phyloP scores from a whole-genome alignment of 1,140 invertebrate species.

The Oppia nitens region DNA sequence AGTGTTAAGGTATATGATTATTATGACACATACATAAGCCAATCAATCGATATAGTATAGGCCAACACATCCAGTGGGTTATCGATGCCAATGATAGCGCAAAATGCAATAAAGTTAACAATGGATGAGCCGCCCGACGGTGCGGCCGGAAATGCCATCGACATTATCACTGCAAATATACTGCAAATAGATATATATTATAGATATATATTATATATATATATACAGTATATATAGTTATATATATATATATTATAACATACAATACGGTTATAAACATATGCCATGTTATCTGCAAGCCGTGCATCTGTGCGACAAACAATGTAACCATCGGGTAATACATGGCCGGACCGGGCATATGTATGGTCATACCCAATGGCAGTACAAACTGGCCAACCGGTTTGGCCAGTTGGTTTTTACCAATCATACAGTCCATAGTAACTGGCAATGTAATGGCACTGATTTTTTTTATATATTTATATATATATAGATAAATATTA shows the following conservation, averaged over 20 bases:
- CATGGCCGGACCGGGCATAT: constrained; percentile 84
- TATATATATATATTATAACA: too few relatives aligned
- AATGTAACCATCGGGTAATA: constrained; percentile 71
- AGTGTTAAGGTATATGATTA: neutral
- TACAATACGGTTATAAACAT: constrained; percentile 57
- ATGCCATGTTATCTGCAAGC: constrained; percentile 52
- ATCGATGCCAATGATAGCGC: constrained; percentile 15
- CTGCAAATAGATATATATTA: too few relatives aligned
- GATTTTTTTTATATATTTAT: too few relatives aligned
- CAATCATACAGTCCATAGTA: constrained; percentile 54
- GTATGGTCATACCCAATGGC: constrained; percentile 78
- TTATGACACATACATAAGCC: constrained; percentile 15
- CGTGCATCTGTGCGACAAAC: constrained; percentile 82
- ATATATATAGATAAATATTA: too few relatives aligned
- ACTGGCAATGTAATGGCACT: neutral
- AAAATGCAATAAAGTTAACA: constrained; percentile 13
- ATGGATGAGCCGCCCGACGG: constrained; percentile 8
- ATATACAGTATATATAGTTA: too few relatives aligned
- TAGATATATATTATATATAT: too few relatives aligned
- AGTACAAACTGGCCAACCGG: constrained; percentile 76
- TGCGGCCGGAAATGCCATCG: constrained; percentile 4
- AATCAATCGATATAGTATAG: constrained; percentile 16
- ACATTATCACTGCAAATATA: constrained; percentile 1
- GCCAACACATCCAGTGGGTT: constrained; percentile 16
- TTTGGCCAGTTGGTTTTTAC: constrained; percentile 66